Base-by-base conservation (phyloP, 2,113 vertebrate species). In the Ophthalmolycus amberensis region DNA sequence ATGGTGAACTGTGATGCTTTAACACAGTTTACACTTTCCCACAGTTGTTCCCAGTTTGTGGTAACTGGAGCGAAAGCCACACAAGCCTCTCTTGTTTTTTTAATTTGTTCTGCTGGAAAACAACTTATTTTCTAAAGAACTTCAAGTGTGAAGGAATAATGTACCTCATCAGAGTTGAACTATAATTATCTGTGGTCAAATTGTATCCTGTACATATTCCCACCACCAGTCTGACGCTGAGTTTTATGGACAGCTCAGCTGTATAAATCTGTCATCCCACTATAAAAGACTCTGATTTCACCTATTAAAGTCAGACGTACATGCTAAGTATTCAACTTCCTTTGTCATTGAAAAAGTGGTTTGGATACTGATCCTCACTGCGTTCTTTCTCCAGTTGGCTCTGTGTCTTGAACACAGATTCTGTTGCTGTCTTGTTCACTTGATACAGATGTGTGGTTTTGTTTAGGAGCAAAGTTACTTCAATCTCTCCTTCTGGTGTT, bases 321-420 rank as follows among this genome's bases (percentile, higher is more conserved):
- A 29, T 29, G 42, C 29, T 32, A 64, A 60, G 75, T 52, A 71
- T 78, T 18, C 15, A 6, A 59, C 25, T 59, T 66, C 5, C 50
- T 75, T 32, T 52, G 18, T 37, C 48, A 22, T 12, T 12, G 6
- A 9, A 38, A 14, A 46, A 60, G 58, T 29, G n/a, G 27, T 84
- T 75, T 58, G 70, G 34, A 70, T 1, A 2, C 16, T 32, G 25
- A 48, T 42, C 5, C 50, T n/a, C 27, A 11, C 34, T 16, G 52
- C 3, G 7, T 38, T 14, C 16, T 65, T 9, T 42, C 9, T 38
- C 58, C 27, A n/a, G 10, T 0, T 59, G 37, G 14, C 71, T 64
- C 29, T 15, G 65, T 32, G 29, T 67, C 60, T 58, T 75, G 50
- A 78, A 64, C 46, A 77, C 59, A 83, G 79, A 87, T 60, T 56